Percentiles rank a stretch among this genome's conserved stretches.
Evolutionary conservation across 1,140 invertebrate species (phyloP).

Genomic region (Thalassaphorura encarpata): DNA sequence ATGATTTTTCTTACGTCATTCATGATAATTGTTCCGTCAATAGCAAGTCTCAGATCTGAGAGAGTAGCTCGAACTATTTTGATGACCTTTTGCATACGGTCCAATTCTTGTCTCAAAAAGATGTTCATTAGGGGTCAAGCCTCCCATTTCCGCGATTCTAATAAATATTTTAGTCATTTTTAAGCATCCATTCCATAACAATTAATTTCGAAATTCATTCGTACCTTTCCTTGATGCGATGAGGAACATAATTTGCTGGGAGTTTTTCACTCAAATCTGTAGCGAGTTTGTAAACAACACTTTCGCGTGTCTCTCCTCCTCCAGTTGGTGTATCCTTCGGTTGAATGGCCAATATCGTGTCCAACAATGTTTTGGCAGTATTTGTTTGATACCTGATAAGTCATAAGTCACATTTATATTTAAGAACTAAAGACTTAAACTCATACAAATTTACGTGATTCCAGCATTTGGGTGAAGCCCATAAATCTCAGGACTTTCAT

Average conservation of each 20-base stretch:
- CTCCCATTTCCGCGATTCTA: slow-evolving; percentile 68
- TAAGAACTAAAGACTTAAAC: slow-evolving; percentile 27
- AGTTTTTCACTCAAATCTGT: slow-evolving; percentile 90
- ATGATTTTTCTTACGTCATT: slow-evolving; percentile 53
- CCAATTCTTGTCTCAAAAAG: slow-evolving; percentile 87
- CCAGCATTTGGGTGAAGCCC: slow-evolving; percentile 91
- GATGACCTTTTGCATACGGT: slow-evolving; percentile 83
- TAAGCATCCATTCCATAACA: background rate
- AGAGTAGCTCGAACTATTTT: slow-evolving; percentile 67
- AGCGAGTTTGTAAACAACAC: slow-evolving; percentile 76
- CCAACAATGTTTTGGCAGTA: slow-evolving; percentile 83
- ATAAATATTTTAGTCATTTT: slow-evolving; percentile 55
- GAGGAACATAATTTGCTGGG: slow-evolving; percentile 76
- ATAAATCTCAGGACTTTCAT: slow-evolving; percentile 90
- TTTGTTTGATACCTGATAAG: slow-evolving; percentile 74
- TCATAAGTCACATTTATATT: background rate
- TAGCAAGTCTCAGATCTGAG: slow-evolving; percentile 81
- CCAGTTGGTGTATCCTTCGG: slow-evolving; percentile 82
- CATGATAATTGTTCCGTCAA: slow-evolving; percentile 96
- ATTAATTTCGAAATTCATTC: background rate
- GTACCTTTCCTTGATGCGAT: slow-evolving; percentile 50
- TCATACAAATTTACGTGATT: slow-evolving; percentile 60
- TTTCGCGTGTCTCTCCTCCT: slow-evolving; percentile 73
- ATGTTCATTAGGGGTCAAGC: slow-evolving; percentile 92
- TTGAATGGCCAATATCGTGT: slow-evolving; percentile 88